Evolutionary conservation across 2,797 vertebrate genomes (phyloP).

Genomic region (Myiotriccus ornatus): DNA sequence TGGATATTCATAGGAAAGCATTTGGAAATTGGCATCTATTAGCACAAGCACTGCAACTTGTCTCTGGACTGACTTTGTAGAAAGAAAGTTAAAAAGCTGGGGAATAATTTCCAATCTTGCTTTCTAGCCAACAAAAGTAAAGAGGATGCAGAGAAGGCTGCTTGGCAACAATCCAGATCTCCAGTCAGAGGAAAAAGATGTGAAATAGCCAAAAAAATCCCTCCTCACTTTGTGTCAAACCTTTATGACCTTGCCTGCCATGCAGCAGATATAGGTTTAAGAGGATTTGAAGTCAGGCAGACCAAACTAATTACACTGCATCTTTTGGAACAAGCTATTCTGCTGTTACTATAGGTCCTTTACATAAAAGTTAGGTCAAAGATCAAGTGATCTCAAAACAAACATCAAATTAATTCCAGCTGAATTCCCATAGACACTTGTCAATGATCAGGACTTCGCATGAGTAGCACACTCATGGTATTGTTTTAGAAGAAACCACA

Average conservation of each 20-base stretch:
- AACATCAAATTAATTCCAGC: background rate
- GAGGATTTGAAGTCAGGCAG: background rate
- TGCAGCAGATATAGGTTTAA: background rate
- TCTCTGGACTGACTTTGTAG: background rate
- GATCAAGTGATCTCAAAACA: constrained; percentile 1
- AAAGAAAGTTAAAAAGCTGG: background rate
- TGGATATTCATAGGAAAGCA: background rate
- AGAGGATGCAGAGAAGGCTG: background rate
- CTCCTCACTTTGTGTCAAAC: background rate
- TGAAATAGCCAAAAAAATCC: background rate
- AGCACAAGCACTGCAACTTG: background rate
- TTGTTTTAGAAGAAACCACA: background rate
- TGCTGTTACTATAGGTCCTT: background rate
- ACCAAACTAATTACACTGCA: background rate
- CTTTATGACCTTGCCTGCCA: background rate
- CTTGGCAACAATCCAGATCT: background rate
- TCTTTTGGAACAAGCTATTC: background rate
- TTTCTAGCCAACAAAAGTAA: background rate
- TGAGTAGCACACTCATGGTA: background rate
- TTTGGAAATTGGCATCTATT: background rate
- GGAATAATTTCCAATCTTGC: background rate
- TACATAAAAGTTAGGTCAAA: background rate
- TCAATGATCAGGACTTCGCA: background rate
- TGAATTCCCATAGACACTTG: background rate
- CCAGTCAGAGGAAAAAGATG: background rate